Percentiles rank a stretch among this genome's conserved stretches.
Conservation (phyloP, 2,888 invertebrate species). For the Oscheius onirici region DNA sequence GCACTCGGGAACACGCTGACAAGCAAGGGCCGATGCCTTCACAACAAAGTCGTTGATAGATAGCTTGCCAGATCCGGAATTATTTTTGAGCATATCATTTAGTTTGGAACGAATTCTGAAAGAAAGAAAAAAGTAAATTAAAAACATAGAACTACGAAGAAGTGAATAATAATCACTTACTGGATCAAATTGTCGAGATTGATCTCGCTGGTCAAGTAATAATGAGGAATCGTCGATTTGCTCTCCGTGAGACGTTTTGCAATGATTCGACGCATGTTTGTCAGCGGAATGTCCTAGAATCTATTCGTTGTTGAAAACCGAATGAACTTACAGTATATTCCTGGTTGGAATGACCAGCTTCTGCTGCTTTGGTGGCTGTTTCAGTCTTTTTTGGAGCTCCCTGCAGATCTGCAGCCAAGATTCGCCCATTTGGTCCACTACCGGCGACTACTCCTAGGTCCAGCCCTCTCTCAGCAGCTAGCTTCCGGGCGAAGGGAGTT, state of each 20-base stretch:
- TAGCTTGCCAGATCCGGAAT: constrained; percentile 72
- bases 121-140: constrained; percentile 71
- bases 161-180: constrained; percentile 64
- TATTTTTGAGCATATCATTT: constrained; percentile 59
- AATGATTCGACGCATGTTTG: constrained; percentile 74
- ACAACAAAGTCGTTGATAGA: constrained; percentile 80
- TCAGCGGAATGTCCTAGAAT: constrained; percentile 47
- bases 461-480: constrained; percentile 84
- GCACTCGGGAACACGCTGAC: constrained; percentile 76
- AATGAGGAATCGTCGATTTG: constrained; percentile 88
- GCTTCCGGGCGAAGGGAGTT: constrained; percentile 89
- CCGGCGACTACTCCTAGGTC: constrained; percentile 77
- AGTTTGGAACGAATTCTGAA: constrained; percentile 76
- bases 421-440: constrained; percentile 73
- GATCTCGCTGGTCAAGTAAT: constrained; percentile 88
- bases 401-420: constrained; percentile 70
- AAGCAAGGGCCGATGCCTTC: constrained; percentile 79
- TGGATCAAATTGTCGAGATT: constrained; percentile 82
- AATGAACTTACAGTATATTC: constrained; percentile 38
- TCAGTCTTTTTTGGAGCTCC: constrained; percentile 73
- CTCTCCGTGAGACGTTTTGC: constrained; percentile 80
- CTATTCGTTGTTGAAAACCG: not conserved
- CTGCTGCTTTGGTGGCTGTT: constrained; percentile 54
- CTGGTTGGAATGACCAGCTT: not conserved
- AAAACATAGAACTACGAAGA: not conserved